A percentile compares a stretch with the other conserved stretches of the same genome.
These are phyloP conservation scores for Schizotus pectinicornis DNA, from an alignment of 2,888 invertebrate species.

Conservation along the genomic window DNA sequence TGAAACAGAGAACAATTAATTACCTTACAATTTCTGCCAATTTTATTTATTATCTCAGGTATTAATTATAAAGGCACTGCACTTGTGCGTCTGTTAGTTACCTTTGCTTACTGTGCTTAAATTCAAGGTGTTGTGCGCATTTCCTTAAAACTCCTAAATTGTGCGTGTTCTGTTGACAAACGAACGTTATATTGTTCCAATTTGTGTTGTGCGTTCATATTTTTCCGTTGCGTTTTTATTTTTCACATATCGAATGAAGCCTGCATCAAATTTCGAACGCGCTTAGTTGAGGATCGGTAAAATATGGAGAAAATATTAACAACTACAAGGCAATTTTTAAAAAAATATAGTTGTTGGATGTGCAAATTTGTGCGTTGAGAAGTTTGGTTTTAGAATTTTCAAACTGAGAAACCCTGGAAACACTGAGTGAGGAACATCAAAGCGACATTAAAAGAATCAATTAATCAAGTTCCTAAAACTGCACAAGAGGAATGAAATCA, in stretches of 20 bases:
- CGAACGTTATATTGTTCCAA: slow-evolving; percentile 9
- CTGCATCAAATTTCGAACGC: too few relatives aligned
- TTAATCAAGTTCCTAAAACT: not conserved
- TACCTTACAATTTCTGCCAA: too few relatives aligned
- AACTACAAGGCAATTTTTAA: slow-evolving; percentile 26
- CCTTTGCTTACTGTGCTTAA: slow-evolving; percentile 19
- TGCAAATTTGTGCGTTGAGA: slow-evolving; percentile 29
- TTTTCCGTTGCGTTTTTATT: not conserved
- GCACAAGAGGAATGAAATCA: not conserved
- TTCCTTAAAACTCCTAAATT: slow-evolving; percentile 10
- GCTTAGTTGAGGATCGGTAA: too few relatives aligned
- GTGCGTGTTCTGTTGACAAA: slow-evolving; percentile 27
- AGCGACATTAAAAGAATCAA: too few relatives aligned
- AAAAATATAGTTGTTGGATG: slow-evolving; percentile 24
- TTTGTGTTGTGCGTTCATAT: slow-evolving; percentile 4
- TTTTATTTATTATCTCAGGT: too few relatives aligned
- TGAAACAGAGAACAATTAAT: too few relatives aligned
- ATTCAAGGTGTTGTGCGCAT: slow-evolving; percentile 16
- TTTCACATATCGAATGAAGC: too few relatives aligned
- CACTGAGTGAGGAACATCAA: too few relatives aligned
- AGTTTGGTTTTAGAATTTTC: slow-evolving; percentile 23
- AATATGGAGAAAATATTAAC: slow-evolving; percentile 8
- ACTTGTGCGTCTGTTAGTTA: slow-evolving; percentile 28
- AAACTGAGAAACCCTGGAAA: not conserved
- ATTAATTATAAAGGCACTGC: slow-evolving; percentile 27